phyloP scores from a whole-genome alignment of 1,140 invertebrate species.

The Branchinecta lindahli region DNA sequence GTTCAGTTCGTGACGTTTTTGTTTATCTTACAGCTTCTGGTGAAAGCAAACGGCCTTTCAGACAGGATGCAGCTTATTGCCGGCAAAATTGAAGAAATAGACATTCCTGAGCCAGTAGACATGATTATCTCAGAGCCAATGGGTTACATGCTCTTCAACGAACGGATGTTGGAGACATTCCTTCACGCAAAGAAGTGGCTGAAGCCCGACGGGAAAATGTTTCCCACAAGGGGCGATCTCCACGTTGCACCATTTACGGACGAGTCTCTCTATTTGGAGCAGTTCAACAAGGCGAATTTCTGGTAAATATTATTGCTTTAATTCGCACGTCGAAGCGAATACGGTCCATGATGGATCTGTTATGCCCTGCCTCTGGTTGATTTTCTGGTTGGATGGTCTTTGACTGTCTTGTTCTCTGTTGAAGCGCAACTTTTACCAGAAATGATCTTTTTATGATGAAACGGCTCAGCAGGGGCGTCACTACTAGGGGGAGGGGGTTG shows the following conservation, averaged over 20 bases:
- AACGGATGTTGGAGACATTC: conserved; percentile 97
- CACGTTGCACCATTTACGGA: conserved; percentile 98
- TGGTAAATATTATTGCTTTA: conserved; percentile 54
- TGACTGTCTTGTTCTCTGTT: too few relatives aligned
- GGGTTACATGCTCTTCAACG: conserved; percentile 99
- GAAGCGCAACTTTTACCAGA: too few relatives aligned
- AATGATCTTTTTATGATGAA: too few relatives aligned
- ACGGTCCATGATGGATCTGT: too few relatives aligned
- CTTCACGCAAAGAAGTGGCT: conserved; percentile 98
- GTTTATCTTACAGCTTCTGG: conserved; percentile 45
- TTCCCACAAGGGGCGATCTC: conserved; percentile 85
- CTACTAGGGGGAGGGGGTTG: too few relatives aligned
- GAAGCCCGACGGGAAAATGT: conserved; percentile 78
- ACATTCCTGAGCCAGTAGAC: conserved; percentile 85
- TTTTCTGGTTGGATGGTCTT: too few relatives aligned
- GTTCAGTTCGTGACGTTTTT: too few relatives aligned
- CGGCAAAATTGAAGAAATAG: conserved; percentile 97
- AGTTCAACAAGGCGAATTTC: conserved; percentile 96
- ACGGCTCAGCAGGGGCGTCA: too few relatives aligned
- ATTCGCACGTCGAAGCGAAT: too few relatives aligned
- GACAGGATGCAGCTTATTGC: conserved; percentile 80
- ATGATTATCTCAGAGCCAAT: conserved; percentile 98
- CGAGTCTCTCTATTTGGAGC: conserved; percentile 94
- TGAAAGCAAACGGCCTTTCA: conserved; percentile 72
- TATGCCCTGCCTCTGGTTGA: too few relatives aligned